Conservation (phyloP, 2,888 invertebrate genomes). For the Dolichopus griseipennis region DNA sequence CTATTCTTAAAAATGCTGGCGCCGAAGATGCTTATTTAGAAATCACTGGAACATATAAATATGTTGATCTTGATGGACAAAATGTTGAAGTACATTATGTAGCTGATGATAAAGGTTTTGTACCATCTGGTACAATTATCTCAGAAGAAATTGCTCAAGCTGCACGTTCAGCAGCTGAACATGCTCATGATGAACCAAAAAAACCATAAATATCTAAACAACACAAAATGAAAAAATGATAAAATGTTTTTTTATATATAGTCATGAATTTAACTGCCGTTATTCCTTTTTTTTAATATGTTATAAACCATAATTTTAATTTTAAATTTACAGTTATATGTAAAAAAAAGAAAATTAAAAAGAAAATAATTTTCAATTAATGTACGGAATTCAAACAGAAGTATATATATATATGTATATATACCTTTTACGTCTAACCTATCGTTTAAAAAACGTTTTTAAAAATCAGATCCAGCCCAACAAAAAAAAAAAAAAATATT, state of each 20-base stretch:
- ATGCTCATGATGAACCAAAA: slow-evolving; percentile 1
- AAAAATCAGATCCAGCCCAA: background rate
- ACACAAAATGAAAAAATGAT: background rate
- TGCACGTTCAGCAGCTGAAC: slow-evolving; percentile 31
- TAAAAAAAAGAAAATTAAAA: no score
- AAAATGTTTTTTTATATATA: background rate
- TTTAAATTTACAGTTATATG: no score
- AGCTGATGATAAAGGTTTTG: slow-evolving; percentile 40
- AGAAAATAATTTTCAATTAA: background rate
- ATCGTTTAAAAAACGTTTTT: background rate
- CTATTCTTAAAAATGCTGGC: slow-evolving; percentile 27
- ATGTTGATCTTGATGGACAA: slow-evolving; percentile 33
- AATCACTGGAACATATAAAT: slow-evolving; percentile 36
- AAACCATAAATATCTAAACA: background rate
- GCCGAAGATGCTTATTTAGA: slow-evolving; percentile 28
- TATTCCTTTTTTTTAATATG: background rate
- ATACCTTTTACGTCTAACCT: background rate
- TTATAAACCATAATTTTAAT: no score
- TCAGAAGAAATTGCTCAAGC: slow-evolving; percentile 34
- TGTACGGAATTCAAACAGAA: background rate
- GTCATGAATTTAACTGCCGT: background rate
- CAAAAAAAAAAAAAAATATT: background rate
- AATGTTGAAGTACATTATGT: slow-evolving; percentile 38
- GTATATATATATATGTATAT: background rate
- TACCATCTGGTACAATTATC: slow-evolving; percentile 34